These are phyloP conservation scores for Danaus plexippus DNA, from an alignment of 1,140 invertebrate species.

Conservation along the genomic window DNA sequence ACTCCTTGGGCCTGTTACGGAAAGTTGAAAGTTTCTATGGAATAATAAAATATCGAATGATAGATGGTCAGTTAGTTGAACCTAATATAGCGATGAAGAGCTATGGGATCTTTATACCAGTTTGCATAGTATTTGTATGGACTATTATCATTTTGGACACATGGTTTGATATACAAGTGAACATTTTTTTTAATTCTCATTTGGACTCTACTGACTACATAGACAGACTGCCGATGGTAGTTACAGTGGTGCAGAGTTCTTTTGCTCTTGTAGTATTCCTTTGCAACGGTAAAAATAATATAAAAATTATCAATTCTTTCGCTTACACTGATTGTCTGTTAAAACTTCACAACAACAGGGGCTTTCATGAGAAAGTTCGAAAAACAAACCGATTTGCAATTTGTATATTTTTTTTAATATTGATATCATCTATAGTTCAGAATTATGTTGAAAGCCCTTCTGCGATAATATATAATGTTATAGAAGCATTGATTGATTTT, in stretches of 20 bases:
- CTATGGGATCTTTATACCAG: conserved; percentile 14
- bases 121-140: conserved; percentile 6
- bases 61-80: conserved; percentile 14
- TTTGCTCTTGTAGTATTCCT: no score
- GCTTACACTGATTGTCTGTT: neutral
- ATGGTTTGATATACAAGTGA: neutral
- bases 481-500: conserved; percentile 8
- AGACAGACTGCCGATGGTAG: no score
- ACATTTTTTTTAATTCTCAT: no score
- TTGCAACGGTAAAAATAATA: no score
- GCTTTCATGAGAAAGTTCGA: neutral
- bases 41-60: conserved; percentile 30
- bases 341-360: neutral
- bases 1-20: conserved; percentile 25
- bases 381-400: conserved; percentile 1
- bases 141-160: neutral
- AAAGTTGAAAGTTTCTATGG: conserved; percentile 30
- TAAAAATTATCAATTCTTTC: no score
- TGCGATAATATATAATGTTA: neutral
- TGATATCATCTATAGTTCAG: neutral
- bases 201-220: no score
- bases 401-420: conserved; percentile 1
- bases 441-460: no score
- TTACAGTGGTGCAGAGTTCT: no score
- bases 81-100: conserved; percentile 28